Evolutionary conservation across 2,888 invertebrate genomes (phyloP).

Genomic region (Stegana nigrithorax): DNA sequence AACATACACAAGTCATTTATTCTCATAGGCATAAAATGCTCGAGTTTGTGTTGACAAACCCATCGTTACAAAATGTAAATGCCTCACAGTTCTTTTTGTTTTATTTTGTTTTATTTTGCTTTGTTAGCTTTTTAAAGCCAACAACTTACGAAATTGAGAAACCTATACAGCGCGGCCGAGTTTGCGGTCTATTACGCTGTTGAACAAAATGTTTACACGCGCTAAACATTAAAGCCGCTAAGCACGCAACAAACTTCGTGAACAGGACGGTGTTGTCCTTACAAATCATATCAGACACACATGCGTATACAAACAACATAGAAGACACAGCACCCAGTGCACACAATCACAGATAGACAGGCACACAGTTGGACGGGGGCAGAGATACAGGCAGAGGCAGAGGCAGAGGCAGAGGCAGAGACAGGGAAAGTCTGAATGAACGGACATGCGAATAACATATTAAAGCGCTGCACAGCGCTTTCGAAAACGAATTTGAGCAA

Average conservation of each 20-base stretch:
- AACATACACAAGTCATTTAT: too few relatives aligned
- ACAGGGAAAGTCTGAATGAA: background rate
- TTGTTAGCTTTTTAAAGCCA: background rate
- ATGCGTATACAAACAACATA: background rate
- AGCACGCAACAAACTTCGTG: conserved; percentile 42
- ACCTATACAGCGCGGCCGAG: background rate
- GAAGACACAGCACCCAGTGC: background rate
- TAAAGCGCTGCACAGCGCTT: conserved; percentile 8
- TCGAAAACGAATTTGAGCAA: background rate
- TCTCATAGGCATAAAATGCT: too few relatives aligned
- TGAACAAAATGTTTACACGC: conserved; percentile 62
- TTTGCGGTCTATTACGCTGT: conserved; percentile 38
- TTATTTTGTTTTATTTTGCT: background rate
- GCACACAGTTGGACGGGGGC: background rate
- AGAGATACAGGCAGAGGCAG: too few relatives aligned
- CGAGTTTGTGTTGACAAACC: too few relatives aligned
- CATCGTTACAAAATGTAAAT: too few relatives aligned
- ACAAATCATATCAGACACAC: conserved; percentile 14
- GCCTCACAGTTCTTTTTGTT: too few relatives aligned
- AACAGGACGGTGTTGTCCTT: conserved; percentile 6
- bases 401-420: background rate
- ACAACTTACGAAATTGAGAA: conserved; percentile 9
- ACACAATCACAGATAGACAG: background rate
- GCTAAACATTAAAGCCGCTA: conserved; percentile 48
- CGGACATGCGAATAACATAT: conserved; percentile 13